phyloP scores from a whole-genome alignment of 2,888 invertebrate species.

The Cynaeus angustus region DNA sequence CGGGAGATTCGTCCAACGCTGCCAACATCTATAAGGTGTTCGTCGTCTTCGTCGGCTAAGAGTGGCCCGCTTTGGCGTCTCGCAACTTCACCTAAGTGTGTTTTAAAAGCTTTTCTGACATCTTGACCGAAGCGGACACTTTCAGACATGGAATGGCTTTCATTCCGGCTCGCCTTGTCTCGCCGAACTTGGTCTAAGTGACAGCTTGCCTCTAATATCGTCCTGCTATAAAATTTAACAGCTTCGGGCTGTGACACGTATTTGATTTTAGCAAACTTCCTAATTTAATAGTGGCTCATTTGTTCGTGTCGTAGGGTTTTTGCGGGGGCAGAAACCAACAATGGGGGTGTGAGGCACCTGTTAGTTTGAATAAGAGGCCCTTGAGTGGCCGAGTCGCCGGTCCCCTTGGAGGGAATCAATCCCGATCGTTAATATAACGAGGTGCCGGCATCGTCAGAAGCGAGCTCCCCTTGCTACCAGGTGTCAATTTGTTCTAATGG shows the following conservation, averaged over 20 bases:
- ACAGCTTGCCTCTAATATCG: slow-evolving; percentile 58
- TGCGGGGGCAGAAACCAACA: too few species aligned
- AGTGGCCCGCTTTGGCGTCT: slow-evolving; percentile 42
- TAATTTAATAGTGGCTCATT: slow-evolving; percentile 42
- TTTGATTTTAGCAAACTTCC: slow-evolving; percentile 48
- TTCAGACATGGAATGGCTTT: slow-evolving; percentile 73
- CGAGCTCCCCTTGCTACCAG: slow-evolving; percentile 67
- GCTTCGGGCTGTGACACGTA: slow-evolving; percentile 45
- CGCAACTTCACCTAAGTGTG: slow-evolving; percentile 66
- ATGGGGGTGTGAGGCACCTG: slow-evolving; percentile 35
- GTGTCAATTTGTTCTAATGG: slow-evolving; percentile 74
- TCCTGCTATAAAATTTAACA: slow-evolving; percentile 49
- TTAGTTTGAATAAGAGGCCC: slow-evolving; percentile 42
- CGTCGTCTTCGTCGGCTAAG: slow-evolving; percentile 40
- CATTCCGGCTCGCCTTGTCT: slow-evolving; percentile 65
- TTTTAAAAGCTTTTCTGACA: slow-evolving; percentile 74
- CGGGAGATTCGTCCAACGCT: slow-evolving; percentile 64
- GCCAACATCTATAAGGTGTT: slow-evolving; percentile 54
- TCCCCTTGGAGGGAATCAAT: slow-evolving; percentile 63
- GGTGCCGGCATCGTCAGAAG: slow-evolving; percentile 63
- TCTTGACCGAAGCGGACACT: slow-evolving; percentile 73
- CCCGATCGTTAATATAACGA: slow-evolving; percentile 69
- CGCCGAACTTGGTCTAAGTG: slow-evolving; percentile 61
- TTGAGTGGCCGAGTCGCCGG: slow-evolving; percentile 33
- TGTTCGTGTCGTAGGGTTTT: slow-evolving; percentile 15